Evolutionary conservation across 2,888 invertebrate genomes (phyloP).

Genomic region (Slavum lentiscoides): DNA sequence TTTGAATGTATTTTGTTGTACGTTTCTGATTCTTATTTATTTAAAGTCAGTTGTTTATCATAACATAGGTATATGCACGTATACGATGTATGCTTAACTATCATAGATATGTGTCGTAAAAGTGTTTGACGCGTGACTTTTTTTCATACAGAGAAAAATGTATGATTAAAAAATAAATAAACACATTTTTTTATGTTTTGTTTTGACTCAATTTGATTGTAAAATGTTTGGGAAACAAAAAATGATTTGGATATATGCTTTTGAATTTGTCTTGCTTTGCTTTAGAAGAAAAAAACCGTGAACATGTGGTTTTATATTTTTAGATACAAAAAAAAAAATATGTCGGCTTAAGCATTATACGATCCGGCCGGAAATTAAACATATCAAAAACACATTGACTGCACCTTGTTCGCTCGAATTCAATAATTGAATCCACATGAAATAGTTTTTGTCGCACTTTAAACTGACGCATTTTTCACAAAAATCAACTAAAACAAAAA

Average conservation of each 20-base stretch:
- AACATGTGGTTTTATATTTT: background rate
- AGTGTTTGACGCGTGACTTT: slow-evolving; percentile 11
- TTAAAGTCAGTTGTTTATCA: background rate
- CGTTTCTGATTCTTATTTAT: background rate
- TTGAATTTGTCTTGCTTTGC: background rate
- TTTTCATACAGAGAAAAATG: background rate
- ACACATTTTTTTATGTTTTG: background rate
- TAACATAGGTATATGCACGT: background rate
- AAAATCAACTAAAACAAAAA: background rate
- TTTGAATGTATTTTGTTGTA: background rate
- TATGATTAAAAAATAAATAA: background rate
- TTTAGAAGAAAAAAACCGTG: background rate
- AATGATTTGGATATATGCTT: background rate
- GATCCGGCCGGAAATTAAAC: slow-evolving; percentile 12
- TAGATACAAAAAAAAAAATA: background rate
- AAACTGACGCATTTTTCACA: background rate
- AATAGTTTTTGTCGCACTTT: background rate
- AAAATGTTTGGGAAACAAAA: background rate
- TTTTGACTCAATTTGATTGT: background rate
- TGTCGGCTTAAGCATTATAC: background rate
- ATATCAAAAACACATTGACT: slow-evolving; percentile 26
- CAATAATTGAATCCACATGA: slow-evolving; percentile 20
- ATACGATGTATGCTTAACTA: background rate
- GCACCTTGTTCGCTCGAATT: slow-evolving; percentile 21
- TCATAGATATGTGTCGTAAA: background rate